phyloP scores from a whole-genome alignment of 2,888 invertebrate genomes.

The Drosophila infuscata region DNA sequence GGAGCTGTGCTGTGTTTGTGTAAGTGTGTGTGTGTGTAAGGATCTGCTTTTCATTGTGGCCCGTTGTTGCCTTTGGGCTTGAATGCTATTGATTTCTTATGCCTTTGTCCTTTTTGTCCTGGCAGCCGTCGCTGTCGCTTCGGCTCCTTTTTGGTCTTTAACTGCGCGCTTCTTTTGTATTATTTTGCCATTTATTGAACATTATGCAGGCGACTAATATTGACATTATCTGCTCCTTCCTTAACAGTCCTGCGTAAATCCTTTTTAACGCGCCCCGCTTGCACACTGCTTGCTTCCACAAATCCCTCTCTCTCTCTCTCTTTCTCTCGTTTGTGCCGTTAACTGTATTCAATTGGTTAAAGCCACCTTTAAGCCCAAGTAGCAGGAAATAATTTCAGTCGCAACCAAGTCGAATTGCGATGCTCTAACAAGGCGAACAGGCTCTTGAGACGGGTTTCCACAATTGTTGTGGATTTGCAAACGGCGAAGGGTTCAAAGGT shows the following conservation, averaged over 20 bases:
- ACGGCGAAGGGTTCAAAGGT: conserved; percentile 13
- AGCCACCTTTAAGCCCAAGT: not conserved
- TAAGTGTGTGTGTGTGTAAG: conserved; percentile 13
- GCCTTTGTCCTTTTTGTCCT: conserved; percentile 54
- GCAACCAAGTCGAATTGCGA: not conserved
- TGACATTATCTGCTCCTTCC: conserved; percentile 80
- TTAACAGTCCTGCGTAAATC: conserved; percentile 52
- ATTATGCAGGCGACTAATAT: conserved; percentile 83
- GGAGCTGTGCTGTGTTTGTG: conserved; percentile 8
- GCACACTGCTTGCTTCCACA: not conserved
- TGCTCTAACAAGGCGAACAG: conserved; percentile 5
- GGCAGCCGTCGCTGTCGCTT: conserved; percentile 9
- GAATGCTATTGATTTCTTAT: conserved; percentile 69
- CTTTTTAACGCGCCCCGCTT: conserved; percentile 36
- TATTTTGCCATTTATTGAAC: conserved; percentile 81
- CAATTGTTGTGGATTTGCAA: not conserved
- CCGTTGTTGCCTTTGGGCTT: conserved; percentile 48
- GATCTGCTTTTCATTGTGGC: conserved; percentile 45
- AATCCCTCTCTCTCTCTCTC: not conserved
- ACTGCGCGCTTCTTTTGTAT: conserved; percentile 65
- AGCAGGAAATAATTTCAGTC: not conserved
- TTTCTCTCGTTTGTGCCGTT: conserved; percentile 17
- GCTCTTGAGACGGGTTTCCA: not conserved
- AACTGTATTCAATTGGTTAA: conserved; percentile 33
- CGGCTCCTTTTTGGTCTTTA: conserved; percentile 31